These are phyloP conservation scores for Sebastes miniatus DNA, from an alignment of 2,797 vertebrate genomes.

Conservation along the genomic window DNA sequence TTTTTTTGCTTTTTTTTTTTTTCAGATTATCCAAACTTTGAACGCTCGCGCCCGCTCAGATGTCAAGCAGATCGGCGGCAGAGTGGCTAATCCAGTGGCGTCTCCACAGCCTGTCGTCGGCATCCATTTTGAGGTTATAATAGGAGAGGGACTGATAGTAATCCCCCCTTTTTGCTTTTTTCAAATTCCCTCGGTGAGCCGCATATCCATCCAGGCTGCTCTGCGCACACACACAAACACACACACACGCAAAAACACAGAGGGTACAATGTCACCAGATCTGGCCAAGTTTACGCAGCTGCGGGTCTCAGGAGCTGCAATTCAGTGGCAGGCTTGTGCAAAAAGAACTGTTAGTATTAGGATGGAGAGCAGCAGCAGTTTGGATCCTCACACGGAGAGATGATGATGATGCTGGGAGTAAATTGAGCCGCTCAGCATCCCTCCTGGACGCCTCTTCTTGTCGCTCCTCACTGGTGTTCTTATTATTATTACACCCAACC, in stretches of 20 bases:
- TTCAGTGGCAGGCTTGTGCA: constrained; percentile 19
- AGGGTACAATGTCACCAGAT: constrained; percentile 54
- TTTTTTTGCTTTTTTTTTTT: background rate
- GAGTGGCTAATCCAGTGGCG: constrained; percentile 67
- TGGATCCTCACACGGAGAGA: constrained; percentile 26
- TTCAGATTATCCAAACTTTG: constrained; percentile 73
- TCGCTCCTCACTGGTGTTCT: constrained; percentile 9
- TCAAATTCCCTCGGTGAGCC: constrained; percentile 61
- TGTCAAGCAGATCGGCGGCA: constrained; percentile 53
- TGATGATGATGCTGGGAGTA: constrained; percentile 37
- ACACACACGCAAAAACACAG: background rate
- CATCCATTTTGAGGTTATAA: constrained; percentile 79
- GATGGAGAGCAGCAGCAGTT: constrained; percentile 41
- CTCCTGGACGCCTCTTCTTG: background rate
- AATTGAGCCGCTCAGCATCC: constrained; percentile 44
- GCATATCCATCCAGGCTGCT: constrained; percentile 62
- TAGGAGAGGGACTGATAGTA: constrained; percentile 60
- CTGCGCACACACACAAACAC: background rate
- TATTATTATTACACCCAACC: constrained; percentile 34
- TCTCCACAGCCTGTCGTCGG: constrained; percentile 73
- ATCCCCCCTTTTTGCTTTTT: constrained; percentile 55
- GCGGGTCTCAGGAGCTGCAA: constrained; percentile 20
- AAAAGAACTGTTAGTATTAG: constrained; percentile 21
- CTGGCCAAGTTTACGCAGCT: constrained; percentile 71
- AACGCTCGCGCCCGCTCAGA: constrained; percentile 53